phyloP scores from a whole-genome alignment of 2,797 vertebrate genomes.

The Aldrovandia affinis region DNA sequence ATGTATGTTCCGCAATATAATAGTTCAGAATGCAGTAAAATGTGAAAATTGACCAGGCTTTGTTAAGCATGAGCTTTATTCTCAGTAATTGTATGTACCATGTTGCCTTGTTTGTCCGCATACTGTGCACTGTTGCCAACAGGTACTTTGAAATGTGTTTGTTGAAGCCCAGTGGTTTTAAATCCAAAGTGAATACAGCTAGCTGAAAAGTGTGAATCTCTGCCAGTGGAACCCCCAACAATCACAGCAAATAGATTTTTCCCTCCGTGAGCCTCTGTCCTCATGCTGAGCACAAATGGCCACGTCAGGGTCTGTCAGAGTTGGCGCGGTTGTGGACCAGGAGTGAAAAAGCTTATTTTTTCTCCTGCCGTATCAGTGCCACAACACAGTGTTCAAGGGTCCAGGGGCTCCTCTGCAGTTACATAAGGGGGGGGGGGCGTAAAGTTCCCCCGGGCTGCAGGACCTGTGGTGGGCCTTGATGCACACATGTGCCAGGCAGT shows the following conservation, averaged over 20 bases:
- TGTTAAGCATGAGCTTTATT: background rate
- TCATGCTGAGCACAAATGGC: background rate
- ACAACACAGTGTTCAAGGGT: background rate
- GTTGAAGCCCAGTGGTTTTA: background rate
- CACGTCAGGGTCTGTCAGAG: background rate
- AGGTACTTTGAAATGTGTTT: background rate
- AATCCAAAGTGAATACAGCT: background rate
- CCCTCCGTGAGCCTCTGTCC: background rate
- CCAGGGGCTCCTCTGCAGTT: background rate
- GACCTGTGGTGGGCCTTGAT: background rate
- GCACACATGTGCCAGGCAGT: background rate
- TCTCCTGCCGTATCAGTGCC: background rate
- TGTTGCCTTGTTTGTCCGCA: background rate
- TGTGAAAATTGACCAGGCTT: too few relatives aligned
- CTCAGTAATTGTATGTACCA: background rate
- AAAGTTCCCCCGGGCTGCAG: background rate
- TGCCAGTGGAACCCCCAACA: background rate
- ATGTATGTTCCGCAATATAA: too few relatives aligned
- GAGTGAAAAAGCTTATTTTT: background rate
- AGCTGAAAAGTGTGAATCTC: background rate
- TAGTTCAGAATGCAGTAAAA: too few relatives aligned
- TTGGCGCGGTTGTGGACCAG: background rate
- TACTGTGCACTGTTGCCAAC: background rate
- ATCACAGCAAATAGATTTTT: too few relatives aligned
- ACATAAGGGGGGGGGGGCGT: background rate